Conservation (phyloP, 2,113 vertebrate genomes). For the Pontoporia blainvillei region DNA sequence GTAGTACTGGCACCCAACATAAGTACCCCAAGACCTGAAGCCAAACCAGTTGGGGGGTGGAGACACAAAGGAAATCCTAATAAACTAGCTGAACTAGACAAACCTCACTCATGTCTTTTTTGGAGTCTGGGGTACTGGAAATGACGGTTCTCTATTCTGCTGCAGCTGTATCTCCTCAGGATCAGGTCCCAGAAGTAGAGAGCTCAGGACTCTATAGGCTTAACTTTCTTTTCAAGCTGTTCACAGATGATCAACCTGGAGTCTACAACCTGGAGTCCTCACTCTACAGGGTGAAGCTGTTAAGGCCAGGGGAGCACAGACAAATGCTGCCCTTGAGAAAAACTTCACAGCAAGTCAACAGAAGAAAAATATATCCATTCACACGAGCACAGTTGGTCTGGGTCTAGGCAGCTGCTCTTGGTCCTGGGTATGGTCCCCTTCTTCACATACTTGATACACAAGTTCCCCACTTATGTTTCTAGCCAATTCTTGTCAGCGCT, state of each 20-base stretch:
- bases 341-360: not conserved
- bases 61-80: conserved; percentile 39
- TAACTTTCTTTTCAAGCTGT: not conserved
- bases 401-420: not conserved
- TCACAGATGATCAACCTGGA: not conserved
- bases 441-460: not conserved
- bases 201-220: not conserved
- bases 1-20: not conserved
- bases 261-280: not conserved
- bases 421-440: not conserved
- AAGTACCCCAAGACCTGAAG: not conserved
- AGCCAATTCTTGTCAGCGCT: not conserved
- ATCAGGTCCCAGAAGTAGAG: not conserved
- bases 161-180: not conserved
- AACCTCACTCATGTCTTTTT: conserved; percentile 2
- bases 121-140: not conserved
- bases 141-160: not conserved
- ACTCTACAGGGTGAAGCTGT: not conserved
- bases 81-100: conserved; percentile 59
- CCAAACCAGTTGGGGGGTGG: not conserved
- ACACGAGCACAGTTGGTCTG: not conserved
- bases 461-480: not conserved
- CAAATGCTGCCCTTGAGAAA: not conserved
- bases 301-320: not conserved
- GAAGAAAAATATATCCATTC: not conserved